Base-by-base conservation (phyloP, 2,888 invertebrate species). In the Drosophila subquinaria region DNA sequence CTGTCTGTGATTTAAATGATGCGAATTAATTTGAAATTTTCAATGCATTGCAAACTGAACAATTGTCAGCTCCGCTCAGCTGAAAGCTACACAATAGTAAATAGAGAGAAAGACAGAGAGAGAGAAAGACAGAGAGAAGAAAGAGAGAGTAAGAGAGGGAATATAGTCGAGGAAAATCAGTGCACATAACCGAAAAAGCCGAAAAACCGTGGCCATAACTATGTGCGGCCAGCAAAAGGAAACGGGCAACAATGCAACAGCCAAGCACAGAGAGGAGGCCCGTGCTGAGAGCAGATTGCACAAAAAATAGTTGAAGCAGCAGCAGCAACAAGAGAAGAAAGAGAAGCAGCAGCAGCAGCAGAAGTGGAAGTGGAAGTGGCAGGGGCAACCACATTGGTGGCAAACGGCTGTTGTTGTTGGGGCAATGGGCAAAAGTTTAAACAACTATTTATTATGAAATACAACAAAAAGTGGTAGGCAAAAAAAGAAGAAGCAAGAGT, bases 161-260 rank as follows among this genome's bases (percentile, higher is more conserved):
- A 11, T 5, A 30, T 4, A 13, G 57, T 65, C 78, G 73, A 72
- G 76, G 45, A 64, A 84, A 84, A 84, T 84, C 84, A 76, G 75
- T 68, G 70, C 88, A 78, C 79, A 83, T 80, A 73, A 73, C 73
- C 71, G 45, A 77, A 82, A 85, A 86, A 85, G 67, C 69, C 76
- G 66, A 90, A 86, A 86, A 89, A 73, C 70, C 80, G 89, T 84
- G 89, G 82, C 90, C 90, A 88, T 90, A 88, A 89, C 90, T 88
- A 88, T 88, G 90, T 90, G 87, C 82, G 87, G 90, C 90, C 55
- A 68, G 75, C 85, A 73, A 56, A 75, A 74, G 66, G 62, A 77
- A 77, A 55, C 59, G 56, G 48, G 63, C 76, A 82, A 85, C 84
- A 81, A 77, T 73, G 76, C 57, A 77, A 77, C 65, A 76, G 52